Conservation (phyloP, 2,113 vertebrate species). For the Leptocoma aspasia region DNA sequence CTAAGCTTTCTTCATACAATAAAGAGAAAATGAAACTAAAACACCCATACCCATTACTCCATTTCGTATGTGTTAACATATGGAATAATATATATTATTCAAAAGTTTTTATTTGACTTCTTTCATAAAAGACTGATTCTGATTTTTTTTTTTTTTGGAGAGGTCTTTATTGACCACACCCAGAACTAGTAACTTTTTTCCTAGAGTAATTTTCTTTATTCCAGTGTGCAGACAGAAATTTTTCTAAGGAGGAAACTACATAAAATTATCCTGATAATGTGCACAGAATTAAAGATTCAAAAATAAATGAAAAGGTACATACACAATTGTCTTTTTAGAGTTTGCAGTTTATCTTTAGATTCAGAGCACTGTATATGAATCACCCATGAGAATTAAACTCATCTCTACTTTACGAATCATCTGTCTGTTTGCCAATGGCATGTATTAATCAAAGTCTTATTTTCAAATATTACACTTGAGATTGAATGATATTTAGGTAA, state of each 20-base stretch:
- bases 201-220: neutral
- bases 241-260: neutral
- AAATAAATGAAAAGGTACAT: neutral
- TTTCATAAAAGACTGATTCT: neutral
- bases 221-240: neutral
- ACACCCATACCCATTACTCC: neutral
- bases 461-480: neutral
- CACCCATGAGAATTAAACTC: neutral
- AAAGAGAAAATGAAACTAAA: neutral
- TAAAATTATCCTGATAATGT: neutral
- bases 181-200: neutral
- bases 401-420: neutral
- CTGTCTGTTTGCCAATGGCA: neutral
- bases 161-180: neutral
- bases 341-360: neutral
- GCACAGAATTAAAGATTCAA: neutral
- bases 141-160: neutral
- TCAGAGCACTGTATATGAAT: neutral
- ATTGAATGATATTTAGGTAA: neutral
- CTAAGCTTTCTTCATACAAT: neutral
- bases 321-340: neutral
- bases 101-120: neutral
- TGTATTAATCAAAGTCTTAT: neutral
- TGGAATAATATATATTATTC: neutral
- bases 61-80: neutral